Evolutionary conservation across 2,113 vertebrate genomes (phyloP).

Genomic region (Nothobranchius kuhntae): DNA sequence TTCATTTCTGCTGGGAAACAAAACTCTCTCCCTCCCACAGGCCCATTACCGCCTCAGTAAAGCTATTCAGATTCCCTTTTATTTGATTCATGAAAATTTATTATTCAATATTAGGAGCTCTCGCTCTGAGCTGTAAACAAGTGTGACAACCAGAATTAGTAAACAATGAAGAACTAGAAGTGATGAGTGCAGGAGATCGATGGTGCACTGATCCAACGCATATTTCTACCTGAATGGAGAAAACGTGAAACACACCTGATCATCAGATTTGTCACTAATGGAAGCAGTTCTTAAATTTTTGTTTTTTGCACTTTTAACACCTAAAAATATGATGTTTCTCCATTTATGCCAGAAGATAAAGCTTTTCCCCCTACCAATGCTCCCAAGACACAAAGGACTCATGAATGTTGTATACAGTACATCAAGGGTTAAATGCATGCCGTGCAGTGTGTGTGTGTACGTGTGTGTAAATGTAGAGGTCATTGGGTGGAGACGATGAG

Average conservation of each 20-base stretch:
- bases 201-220: not conserved
- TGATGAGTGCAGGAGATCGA: not conserved
- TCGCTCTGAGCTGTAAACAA: conserved; percentile 1
- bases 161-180: not conserved
- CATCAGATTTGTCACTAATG: conserved; percentile 5
- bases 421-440: conserved; percentile 37
- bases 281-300: conserved; percentile 3
- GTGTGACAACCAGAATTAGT: not conserved
- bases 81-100: not conserved
- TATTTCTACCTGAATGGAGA: conserved; percentile 1
- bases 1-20: not conserved
- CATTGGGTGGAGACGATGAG: not conserved
- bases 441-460: not conserved
- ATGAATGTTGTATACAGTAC: conserved; percentile 36
- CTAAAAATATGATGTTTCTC: not conserved
- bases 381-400: conserved; percentile 17
- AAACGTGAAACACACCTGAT: not conserved
- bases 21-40: not conserved
- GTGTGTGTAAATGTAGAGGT: not conserved
- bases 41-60: not conserved
- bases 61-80: not conserved
- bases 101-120: not conserved
- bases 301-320: not conserved
- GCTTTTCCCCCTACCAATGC: not conserved
- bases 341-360: no score